A percentile compares a stretch with the other conserved stretches of the same genome.
phyloP scores from a whole-genome alignment of 2,797 vertebrate species.

The Xenentodon cancila region DNA sequence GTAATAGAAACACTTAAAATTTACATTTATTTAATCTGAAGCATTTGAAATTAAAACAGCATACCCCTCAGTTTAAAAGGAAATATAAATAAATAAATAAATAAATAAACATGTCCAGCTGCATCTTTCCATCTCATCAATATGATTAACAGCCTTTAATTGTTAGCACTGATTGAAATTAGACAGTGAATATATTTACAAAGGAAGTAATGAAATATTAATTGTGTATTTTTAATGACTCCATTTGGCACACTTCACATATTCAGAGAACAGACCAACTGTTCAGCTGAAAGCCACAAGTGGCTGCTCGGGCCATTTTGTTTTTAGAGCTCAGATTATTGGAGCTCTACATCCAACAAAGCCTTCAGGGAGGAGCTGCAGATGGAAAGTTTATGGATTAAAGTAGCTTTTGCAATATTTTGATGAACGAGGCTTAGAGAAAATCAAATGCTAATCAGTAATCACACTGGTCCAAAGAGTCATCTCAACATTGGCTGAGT shows the following conservation, averaged over 20 bases:
- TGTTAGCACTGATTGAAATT: not conserved
- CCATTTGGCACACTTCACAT: slow-evolving; percentile 1
- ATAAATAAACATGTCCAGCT: too few species aligned
- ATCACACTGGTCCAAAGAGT: slow-evolving; percentile 26
- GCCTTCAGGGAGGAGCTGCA: slow-evolving; percentile 33
- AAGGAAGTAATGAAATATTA: slow-evolving; percentile 2
- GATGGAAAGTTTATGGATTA: slow-evolving; percentile 50
- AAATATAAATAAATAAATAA: too few species aligned
- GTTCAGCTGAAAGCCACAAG: slow-evolving; percentile 23
- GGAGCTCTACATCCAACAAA: slow-evolving; percentile 9
- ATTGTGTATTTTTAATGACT: slow-evolving; percentile 2
- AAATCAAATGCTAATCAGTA: slow-evolving; percentile 45
- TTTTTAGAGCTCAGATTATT: slow-evolving; percentile 21
- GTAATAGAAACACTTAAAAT: too few species aligned
- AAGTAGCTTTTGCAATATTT: slow-evolving; percentile 34
- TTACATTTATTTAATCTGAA: too few species aligned
- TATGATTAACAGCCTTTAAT: not conserved
- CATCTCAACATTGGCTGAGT: slow-evolving; percentile 30
- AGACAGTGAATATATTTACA: not conserved
- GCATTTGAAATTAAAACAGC: too few species aligned
- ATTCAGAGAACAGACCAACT: slow-evolving; percentile 17
- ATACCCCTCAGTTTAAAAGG: too few species aligned
- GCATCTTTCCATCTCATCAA: not conserved
- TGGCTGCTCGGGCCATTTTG: slow-evolving; percentile 22
- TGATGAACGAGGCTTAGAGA: slow-evolving; percentile 19